These are phyloP conservation scores for Tyria jacobaeae DNA, from an alignment of 2,888 invertebrate genomes.

Conservation along the genomic window DNA sequence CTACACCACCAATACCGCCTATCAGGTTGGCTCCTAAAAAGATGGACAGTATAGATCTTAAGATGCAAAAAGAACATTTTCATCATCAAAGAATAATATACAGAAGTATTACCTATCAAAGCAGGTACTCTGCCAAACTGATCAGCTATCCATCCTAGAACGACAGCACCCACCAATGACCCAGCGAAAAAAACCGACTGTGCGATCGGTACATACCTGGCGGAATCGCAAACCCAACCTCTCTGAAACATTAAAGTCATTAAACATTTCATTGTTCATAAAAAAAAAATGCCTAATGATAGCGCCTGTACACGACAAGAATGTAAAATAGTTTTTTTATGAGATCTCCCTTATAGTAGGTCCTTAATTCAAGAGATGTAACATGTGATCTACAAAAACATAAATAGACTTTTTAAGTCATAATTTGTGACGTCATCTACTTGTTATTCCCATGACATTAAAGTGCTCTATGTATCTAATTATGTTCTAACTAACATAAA, in stretches of 20 bases:
- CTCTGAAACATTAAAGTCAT: constrained; percentile 56
- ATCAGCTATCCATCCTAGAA: constrained; percentile 80
- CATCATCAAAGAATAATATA: not conserved
- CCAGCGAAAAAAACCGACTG: constrained; percentile 79
- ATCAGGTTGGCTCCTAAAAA: constrained; percentile 88
- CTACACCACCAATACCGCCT: constrained; percentile 89
- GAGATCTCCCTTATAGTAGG: not conserved
- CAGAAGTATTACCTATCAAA: constrained; percentile 74
- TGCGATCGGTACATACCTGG: constrained; percentile 69
- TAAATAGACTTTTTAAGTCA: too few relatives aligned
- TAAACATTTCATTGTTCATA: not conserved
- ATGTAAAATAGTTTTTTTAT: not conserved
- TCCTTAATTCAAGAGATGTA: too few relatives aligned
- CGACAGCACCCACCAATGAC: constrained; percentile 72
- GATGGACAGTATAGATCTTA: not conserved
- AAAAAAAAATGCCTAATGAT: too few relatives aligned
- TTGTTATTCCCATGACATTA: too few relatives aligned
- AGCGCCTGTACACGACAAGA: too few relatives aligned
- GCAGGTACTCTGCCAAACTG: constrained; percentile 79
- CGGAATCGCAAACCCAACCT: constrained; percentile 77
- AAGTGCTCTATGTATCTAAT: too few relatives aligned
- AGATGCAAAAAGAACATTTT: not conserved
- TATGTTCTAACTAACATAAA: too few relatives aligned
- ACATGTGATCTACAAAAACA: not conserved
- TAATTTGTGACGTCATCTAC: too few relatives aligned